These are phyloP conservation scores for Struthidea cinerea DNA, from an alignment of 2,113 vertebrate genomes.

Conservation along the genomic window DNA sequence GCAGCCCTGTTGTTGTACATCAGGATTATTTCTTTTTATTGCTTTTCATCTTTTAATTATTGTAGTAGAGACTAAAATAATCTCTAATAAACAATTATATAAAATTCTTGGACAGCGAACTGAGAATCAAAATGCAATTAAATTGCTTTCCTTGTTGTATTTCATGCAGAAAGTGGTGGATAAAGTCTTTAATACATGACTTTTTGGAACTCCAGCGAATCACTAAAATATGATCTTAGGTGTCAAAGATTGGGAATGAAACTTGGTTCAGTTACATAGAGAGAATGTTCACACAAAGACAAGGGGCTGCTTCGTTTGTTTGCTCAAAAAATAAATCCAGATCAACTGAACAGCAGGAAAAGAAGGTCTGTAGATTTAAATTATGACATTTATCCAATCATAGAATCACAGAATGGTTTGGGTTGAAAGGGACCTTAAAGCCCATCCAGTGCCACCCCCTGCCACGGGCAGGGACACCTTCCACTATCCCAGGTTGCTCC, in stretches of 20 bases:
- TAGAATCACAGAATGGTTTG: neutral
- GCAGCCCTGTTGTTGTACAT: neutral
- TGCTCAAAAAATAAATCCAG: neutral
- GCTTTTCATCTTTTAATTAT: constrained; percentile 32
- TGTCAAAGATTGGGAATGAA: neutral
- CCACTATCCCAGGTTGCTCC: accelerated
- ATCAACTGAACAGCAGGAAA: neutral
- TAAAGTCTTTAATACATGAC: neutral
- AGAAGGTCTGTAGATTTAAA: neutral
- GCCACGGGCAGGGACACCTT: neutral
- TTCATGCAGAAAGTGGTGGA: neutral
- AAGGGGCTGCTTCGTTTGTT: neutral
- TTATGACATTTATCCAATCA: neutral
- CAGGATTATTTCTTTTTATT: neutral
- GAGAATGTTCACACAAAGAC: neutral
- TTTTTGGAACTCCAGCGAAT: neutral
- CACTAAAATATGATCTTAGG: neutral
- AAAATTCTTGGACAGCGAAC: constrained; percentile 4
- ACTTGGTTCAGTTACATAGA: neutral
- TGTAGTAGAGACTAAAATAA: neutral
- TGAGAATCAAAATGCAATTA: constrained; percentile 22
- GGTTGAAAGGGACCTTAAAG: neutral
- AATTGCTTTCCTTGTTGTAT: neutral
- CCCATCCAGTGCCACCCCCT: accelerated
- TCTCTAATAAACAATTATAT: constrained; percentile 19